Conservation (phyloP, 1,140 invertebrate species). For the Cydia pomonella region DNA sequence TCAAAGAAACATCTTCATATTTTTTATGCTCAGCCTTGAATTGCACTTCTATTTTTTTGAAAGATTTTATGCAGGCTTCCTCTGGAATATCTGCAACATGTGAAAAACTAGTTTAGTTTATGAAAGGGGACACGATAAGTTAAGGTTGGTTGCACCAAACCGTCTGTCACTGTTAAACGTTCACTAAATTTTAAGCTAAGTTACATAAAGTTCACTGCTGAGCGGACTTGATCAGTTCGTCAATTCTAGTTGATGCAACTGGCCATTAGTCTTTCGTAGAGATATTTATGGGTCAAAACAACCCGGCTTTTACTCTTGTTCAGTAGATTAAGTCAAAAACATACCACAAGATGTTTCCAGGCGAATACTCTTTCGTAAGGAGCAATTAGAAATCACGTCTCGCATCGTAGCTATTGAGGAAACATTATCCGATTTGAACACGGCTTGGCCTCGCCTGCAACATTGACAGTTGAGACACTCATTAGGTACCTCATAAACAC, state of each 20-base stretch:
- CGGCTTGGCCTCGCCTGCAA: slow-evolving; percentile 57
- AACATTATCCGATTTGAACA: slow-evolving; percentile 68
- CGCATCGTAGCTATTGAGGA: slow-evolving; percentile 62
- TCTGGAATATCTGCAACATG: slow-evolving; percentile 62
- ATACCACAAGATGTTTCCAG: slow-evolving; percentile 62
- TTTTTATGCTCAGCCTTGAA: slow-evolving; percentile 55
- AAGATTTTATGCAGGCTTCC: slow-evolving; percentile 53
- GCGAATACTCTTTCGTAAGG: slow-evolving; percentile 57
- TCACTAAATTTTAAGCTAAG: no score
- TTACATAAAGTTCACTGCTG: no score
- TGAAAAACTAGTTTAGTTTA: slow-evolving; percentile 2
- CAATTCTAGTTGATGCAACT: no score
- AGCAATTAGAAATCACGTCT: slow-evolving; percentile 65
- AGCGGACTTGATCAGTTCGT: no score
- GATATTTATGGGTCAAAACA: no score
- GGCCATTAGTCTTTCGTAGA: no score
- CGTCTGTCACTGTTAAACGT: no score
- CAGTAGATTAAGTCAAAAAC: background rate
- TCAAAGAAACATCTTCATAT: slow-evolving; percentile 53
- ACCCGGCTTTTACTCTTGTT: background rate
- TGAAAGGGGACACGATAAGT: background rate
- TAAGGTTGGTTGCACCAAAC: no score
- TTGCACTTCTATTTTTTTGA: slow-evolving; percentile 54
- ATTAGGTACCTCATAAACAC: no score
- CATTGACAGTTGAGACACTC: slow-evolving; percentile 16